Base-by-base conservation (phyloP, 2,888 invertebrate genomes). In the Deilephila porcellus region DNA sequence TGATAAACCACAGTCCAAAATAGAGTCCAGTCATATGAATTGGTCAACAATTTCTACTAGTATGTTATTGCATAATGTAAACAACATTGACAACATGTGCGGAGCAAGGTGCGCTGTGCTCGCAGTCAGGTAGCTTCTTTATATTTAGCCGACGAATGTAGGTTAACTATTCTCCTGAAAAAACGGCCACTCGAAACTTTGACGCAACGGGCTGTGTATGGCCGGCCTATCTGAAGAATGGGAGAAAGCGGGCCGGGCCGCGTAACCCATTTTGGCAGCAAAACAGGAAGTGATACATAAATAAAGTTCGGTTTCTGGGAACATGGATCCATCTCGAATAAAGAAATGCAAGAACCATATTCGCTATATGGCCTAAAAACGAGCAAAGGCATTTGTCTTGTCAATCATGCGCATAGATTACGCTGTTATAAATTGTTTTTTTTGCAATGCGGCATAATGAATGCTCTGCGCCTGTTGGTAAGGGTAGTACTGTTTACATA, bases 111-210 rank as follows among this genome's bases (percentile, higher is more conserved):
- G 83, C 84, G 82, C 82, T 85, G 86, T 85, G 86, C 78, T 80
- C 81, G 81, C 81, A 84, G 90, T 87, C 93, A 93, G 93, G 93
- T 93, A 91, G 86, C 78, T 80, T 77, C 72, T 78, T 78, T 88
- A 89, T 88, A 86, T 88, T 87, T 89, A 89, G 86, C 82, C 81
- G 88, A 86, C 84, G 87, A 88, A 94, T 89, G 88, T 94, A 88
- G 94, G 94, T 94, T 93, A 94, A 92, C 93, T 93, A 93, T 93
- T 92, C 87, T 87, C 88, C 88, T 86, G 86, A 88, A 89, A 90
- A 90, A 91, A 92, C 88, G 86, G 62, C 85, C 85, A 86, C 88
- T 89, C 85, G 89, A 88, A 85, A 86, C 85, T 88, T 89, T 92
- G 92, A 90, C 89, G 88, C 89, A 89, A 90, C 84, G 80, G 79